These are phyloP conservation scores for Agriotes lineatus DNA, from an alignment of 2,888 invertebrate species.

Conservation along the genomic window DNA sequence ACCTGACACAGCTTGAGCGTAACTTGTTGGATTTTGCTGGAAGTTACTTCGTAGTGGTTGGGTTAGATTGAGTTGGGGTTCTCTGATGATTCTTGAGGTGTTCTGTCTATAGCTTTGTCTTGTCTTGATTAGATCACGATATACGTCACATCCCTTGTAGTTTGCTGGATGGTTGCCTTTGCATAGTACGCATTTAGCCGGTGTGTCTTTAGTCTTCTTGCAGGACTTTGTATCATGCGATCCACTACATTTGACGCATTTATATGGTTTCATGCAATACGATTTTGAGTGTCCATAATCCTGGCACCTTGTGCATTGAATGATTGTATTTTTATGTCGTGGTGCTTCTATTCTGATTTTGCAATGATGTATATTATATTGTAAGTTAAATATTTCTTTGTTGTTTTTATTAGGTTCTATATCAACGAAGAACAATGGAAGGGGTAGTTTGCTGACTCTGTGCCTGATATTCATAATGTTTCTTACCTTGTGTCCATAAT, in stretches of 20 bases:
- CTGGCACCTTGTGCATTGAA: neutral
- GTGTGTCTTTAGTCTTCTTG: neutral
- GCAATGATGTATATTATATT: neutral
- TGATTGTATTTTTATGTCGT: constrained; percentile 1
- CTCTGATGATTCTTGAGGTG: neutral
- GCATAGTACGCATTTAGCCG: neutral
- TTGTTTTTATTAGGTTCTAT: neutral
- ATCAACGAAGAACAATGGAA: neutral
- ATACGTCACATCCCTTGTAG: constrained; percentile 11
- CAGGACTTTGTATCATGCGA: neutral
- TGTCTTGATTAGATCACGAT: neutral
- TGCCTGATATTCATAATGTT: constrained; percentile 5
- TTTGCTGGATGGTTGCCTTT: constrained; percentile 5
- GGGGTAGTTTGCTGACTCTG: constrained; percentile 15
- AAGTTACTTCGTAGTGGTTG: neutral
- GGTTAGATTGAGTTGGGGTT: neutral
- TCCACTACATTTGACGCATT: neutral
- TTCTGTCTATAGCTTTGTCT: constrained; percentile 2
- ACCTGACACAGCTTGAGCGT: neutral
- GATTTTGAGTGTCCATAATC: too few species aligned
- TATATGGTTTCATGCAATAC: constrained; percentile 1
- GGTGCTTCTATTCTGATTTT: neutral
- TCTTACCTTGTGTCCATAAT: neutral
- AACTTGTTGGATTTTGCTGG: neutral
- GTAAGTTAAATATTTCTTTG: neutral